Evolutionary conservation across 2,113 vertebrate species (phyloP).

Genomic region (Podilymbus podiceps): DNA sequence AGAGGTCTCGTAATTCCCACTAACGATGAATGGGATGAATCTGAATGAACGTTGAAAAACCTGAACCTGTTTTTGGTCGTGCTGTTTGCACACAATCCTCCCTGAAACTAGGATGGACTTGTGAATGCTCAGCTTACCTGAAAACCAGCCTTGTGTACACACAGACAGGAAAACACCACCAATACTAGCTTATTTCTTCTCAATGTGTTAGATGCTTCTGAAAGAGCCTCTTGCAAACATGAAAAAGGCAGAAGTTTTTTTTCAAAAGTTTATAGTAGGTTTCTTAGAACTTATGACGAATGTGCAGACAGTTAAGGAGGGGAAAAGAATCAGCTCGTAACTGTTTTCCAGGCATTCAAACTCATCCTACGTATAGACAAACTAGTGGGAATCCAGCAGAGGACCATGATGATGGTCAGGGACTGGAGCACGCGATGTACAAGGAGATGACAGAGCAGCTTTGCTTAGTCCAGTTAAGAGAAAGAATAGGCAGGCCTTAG

Average conservation of each 20-base stretch:
- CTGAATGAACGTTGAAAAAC: rapidly evolving
- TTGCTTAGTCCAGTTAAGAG: neutral
- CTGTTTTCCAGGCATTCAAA: neutral
- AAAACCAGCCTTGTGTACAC: neutral
- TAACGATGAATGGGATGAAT: neutral
- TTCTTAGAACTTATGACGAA: neutral
- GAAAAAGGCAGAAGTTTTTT: neutral
- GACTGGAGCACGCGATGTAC: neutral
- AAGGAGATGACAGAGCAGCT: neutral
- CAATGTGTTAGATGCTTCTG: neutral
- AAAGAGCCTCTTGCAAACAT: neutral
- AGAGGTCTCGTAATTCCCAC: neutral
- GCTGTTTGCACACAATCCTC: neutral
- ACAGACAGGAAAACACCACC: neutral
- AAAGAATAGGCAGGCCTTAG: neutral
- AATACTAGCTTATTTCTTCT: neutral
- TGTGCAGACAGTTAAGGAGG: neutral
- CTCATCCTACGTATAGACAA: neutral
- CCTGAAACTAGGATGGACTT: neutral
- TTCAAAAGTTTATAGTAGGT: neutral
- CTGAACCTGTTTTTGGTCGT: neutral
- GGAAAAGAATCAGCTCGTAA: neutral
- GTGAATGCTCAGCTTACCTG: neutral
- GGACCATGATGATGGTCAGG: neutral
- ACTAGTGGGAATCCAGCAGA: neutral